A percentile compares a stretch with the other conserved stretches of the same genome.
Evolutionary conservation across 2,888 invertebrate genomes (phyloP).

Genomic region (Willowsia nigromaculata): DNA sequence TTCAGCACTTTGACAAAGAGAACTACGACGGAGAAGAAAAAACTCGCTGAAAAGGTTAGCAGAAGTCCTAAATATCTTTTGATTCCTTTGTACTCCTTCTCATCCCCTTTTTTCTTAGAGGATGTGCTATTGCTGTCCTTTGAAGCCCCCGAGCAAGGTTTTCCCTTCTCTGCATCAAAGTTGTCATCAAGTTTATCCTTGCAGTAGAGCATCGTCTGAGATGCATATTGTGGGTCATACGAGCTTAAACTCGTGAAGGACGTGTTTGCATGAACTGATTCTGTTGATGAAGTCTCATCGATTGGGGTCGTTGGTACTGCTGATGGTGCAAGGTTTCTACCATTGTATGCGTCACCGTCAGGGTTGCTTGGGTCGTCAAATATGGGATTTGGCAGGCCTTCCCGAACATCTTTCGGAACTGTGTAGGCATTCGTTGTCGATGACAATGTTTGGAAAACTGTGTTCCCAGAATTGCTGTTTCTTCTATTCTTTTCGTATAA

Average conservation of each 20-base stretch:
- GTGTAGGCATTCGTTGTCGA: background rate
- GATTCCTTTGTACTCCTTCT: conserved; percentile 67
- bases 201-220: conserved; percentile 39
- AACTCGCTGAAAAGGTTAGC: conserved; percentile 72
- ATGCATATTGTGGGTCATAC: conserved; percentile 24
- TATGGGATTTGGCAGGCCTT: conserved; percentile 52
- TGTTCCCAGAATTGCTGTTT: background rate
- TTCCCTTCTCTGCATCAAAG: conserved; percentile 58
- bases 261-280: background rate
- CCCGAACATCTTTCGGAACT: conserved; percentile 47
- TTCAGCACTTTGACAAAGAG: conserved; percentile 74
- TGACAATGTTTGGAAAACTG: background rate
- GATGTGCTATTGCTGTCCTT: background rate
- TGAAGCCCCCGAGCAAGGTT: conserved; percentile 13
- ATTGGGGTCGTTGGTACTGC: background rate
- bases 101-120: conserved; percentile 15
- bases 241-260: conserved; percentile 58
- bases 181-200: conserved; percentile 22
- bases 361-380: conserved; percentile 23
- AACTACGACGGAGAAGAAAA: conserved; percentile 73
- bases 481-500: background rate
- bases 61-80: conserved; percentile 74
- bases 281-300: background rate
- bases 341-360: conserved; percentile 24
- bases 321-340: too few relatives aligned